Conservation (phyloP, 2,888 invertebrate species). For the Cryptus viduatorius region DNA sequence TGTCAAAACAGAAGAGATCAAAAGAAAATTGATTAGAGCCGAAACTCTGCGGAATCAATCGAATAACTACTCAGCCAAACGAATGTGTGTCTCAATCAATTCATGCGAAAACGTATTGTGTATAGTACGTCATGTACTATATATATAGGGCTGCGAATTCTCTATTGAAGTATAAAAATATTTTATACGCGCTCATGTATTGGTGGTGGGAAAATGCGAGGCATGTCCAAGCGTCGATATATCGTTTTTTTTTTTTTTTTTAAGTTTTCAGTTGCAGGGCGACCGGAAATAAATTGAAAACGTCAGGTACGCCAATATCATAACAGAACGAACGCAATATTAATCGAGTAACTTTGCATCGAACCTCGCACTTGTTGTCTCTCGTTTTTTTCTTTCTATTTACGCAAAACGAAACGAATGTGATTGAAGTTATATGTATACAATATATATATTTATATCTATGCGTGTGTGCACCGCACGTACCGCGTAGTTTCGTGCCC, state of each 20-base stretch:
- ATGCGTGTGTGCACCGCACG: neutral
- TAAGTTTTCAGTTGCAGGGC: slow-evolving; percentile 48
- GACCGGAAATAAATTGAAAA: slow-evolving; percentile 60
- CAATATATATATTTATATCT: no score
- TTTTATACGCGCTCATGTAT: neutral
- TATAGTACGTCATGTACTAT: neutral
- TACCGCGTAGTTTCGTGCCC: neutral
- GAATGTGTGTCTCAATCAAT: slow-evolving; percentile 12
- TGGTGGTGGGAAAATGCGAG: neutral
- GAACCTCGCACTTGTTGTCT: slow-evolving; percentile 35
- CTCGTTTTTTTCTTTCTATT: slow-evolving; percentile 5
- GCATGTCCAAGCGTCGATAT: neutral
- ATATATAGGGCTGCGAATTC: neutral
- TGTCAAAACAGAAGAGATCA: neutral
- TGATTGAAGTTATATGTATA: slow-evolving; percentile 7
- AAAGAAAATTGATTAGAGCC: neutral
- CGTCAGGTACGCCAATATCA: slow-evolving; percentile 60
- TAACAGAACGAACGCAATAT: slow-evolving; percentile 68
- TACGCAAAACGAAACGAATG: slow-evolving; percentile 58
- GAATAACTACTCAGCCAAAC: neutral
- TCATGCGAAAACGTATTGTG: neutral
- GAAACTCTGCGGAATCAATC: neutral
- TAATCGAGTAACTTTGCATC: slow-evolving; percentile 70
- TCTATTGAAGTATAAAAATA: slow-evolving; percentile 24
- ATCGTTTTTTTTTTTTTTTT: slow-evolving; percentile 39